Base-by-base conservation (phyloP, 2,113 vertebrate genomes). In the Pyxicephalus adspersus region DNA sequence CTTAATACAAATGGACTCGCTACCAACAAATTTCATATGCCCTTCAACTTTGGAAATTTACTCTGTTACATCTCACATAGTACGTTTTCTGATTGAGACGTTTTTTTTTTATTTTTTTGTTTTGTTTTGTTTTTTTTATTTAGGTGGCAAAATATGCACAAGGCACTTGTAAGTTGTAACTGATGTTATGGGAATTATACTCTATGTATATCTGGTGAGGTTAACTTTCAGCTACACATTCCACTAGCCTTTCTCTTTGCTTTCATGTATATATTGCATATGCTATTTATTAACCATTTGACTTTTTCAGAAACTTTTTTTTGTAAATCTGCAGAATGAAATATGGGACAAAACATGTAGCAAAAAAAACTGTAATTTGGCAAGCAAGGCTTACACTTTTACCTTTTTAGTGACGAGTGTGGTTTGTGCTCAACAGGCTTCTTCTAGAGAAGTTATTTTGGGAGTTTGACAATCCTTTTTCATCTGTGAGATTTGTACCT, bases 271-370 rank as follows among this genome's bases (percentile, higher is more conserved):
- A 91, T 92, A 91, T 60, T 87, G 19, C 89, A 83, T 29, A 73
- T 28, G 22, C 84, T 94, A 95, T 94, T 95, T 94, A 94, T 95
- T 95, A 89, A 90, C 85, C 88, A 57, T 83, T 83, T 83, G 82
- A 92, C 83, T 25, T 88, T 87, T 87, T 83, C 90, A 84, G 67
- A 34, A 1, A 22, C 64, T 79, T 64, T 81, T 76, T 2, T 19
- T 75, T 34, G n/a, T n/a, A n/a, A 81, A 74, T 65, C 83, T 13
- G 55, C 3, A 6, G 5, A 64, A 15, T 28, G n/a, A n/a, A 64
- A 28, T 13, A 3, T 28, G 17, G 28, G 18, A 64, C 22, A 45
- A 45, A 45, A 45, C 38, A 8, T 45, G 38, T 45, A 15, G 38
- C 8, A 45, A 13, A 45, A 45, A n/a, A 45, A 45, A 45, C 15